Base-by-base conservation (phyloP, 2,113 vertebrate species). In the Lycocorax pyrrhopterus region DNA sequence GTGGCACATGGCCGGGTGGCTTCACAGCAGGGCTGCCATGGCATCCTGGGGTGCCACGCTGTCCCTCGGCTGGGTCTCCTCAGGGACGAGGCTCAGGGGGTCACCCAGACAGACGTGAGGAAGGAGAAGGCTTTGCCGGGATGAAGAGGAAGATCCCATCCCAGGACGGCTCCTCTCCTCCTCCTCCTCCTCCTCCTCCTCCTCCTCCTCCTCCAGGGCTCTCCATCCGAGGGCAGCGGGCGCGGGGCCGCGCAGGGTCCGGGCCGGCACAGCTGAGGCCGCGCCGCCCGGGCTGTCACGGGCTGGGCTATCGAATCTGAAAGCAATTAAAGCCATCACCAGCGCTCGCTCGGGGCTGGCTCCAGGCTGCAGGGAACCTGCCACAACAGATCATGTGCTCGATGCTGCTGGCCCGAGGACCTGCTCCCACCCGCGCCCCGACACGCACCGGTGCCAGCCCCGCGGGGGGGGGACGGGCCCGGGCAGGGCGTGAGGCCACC, bases 321-420 rank as follows among this genome's bases (percentile, higher is more conserved):
- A 97, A 98, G 98, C 98, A 98, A 98, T 98, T 98, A 98, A 98
- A 98, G 97, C 95, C 98, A 97, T 97, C 97, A 97, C 93, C 98
- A 96, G 96, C 39, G 96, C 96, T 98, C 53, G 98, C 98, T 98
- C 97, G 93, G 30, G 98, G 98, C 98, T 94, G 98, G 98, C 98
- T 98, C 96, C 94, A 60, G 98, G 98, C 98, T 63, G 97, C 96
- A 44, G 97, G 96, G 97, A 97, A 98, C 77, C 98, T 98, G 98
- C 98, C 98, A 98, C 92, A 97, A 95, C 97, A 82, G 76, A 98
- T 98, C 98, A 98, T 92, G 88, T 71, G 91, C 94, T 85, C 37
- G 52, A 5, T 92, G 97, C 86, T 96, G 92, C 93, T 94, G 92
- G 93, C 96, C 96, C 60, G 88, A 93, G 95, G 94, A 96, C 96